These are phyloP conservation scores for Rhopalosiphum padi DNA, from an alignment of 1,140 invertebrate genomes.

Conservation along the genomic window DNA sequence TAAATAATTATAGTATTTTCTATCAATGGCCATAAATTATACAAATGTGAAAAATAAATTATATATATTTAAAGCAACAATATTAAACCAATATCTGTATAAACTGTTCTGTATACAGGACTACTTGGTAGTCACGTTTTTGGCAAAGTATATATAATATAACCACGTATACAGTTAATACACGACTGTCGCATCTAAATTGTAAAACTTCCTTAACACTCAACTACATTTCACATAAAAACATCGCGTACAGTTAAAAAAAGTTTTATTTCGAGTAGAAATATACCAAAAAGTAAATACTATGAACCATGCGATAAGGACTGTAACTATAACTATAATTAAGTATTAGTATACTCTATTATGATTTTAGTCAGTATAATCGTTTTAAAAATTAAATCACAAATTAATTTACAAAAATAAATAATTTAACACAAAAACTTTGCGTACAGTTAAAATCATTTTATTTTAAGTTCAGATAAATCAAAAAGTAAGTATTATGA, in stretches of 20 bases:
- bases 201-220: neutral
- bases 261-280: neutral
- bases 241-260: neutral
- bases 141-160: neutral
- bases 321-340: too few species aligned
- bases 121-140: neutral
- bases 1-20: too few species aligned
- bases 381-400: too few species aligned
- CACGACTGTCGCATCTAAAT: neutral
- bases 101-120: neutral
- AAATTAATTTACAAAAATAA: neutral
- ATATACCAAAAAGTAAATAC: neutral
- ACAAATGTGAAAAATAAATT: neutral
- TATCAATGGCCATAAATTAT: neutral
- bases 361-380: too few species aligned
- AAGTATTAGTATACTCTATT: too few species aligned
- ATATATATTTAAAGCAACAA: too few species aligned
- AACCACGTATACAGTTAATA: neutral
- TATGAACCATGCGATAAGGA: neutral
- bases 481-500: neutral
- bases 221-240: neutral
- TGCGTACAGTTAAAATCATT: neutral
- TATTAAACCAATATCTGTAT: neutral
- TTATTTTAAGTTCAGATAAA: neutral
- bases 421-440: neutral